Percentiles rank a stretch among this genome's conserved stretches.
Conservation (phyloP, 2,797 vertebrate genomes). For the Falco naumanni region DNA sequence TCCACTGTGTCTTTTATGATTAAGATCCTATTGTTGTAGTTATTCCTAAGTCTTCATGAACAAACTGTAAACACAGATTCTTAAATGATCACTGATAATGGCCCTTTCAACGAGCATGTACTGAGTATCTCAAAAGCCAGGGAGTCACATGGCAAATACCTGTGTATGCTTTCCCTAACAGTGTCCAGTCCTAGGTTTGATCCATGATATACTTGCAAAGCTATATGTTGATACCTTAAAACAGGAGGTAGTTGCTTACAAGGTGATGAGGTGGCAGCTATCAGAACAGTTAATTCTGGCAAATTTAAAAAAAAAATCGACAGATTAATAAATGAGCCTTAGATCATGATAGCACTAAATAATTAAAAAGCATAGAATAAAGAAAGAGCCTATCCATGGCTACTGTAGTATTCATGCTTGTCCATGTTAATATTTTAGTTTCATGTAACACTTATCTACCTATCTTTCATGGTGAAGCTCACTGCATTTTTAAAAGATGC, state of each 20-base stretch:
- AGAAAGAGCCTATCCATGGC: background rate
- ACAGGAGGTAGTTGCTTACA: background rate
- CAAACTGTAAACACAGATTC: background rate
- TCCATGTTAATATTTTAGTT: constrained; percentile 17
- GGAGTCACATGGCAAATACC: background rate
- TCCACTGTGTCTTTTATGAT: background rate
- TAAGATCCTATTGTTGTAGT: background rate
- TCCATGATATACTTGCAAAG: background rate
- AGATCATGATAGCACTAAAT: background rate
- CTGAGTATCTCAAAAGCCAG: background rate
- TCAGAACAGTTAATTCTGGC: background rate
- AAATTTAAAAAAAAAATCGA: background rate
- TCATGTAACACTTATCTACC: constrained; percentile 3
- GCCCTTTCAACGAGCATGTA: background rate
- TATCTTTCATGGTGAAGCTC: constrained; percentile 45
- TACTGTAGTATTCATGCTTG: background rate
- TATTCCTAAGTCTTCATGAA: background rate
- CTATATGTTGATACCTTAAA: background rate
- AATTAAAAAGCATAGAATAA: background rate
- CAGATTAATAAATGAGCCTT: background rate
- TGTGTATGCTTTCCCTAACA: background rate
- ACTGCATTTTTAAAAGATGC: constrained; percentile 69
- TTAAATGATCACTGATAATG: background rate
- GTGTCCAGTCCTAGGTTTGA: background rate
- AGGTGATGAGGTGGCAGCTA: background rate